Evolutionary conservation across 2,797 vertebrate genomes (phyloP).

Genomic region (Phataginus tricuspis): DNA sequence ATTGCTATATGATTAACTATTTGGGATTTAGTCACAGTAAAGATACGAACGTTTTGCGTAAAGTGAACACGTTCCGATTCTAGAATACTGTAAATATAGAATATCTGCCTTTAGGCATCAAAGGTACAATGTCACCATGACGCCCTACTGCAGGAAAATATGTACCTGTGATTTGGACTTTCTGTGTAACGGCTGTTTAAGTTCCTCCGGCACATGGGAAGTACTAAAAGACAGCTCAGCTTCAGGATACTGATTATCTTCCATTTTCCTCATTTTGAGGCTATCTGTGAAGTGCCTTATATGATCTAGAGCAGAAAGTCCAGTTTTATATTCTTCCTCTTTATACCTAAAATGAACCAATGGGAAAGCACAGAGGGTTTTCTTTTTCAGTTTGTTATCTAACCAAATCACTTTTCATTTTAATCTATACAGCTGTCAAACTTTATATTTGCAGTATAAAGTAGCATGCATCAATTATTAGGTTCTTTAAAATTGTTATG

Average conservation of each 20-base stretch:
- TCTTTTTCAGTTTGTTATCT: slow-evolving; percentile 58
- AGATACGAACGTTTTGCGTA: not conserved
- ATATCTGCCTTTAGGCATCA: not conserved
- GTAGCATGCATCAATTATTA: not conserved
- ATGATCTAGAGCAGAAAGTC: slow-evolving; percentile 96
- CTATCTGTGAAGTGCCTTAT: slow-evolving; percentile 97
- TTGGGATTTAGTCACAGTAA: not conserved
- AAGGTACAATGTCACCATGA: slow-evolving; percentile 37
- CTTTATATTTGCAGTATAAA: slow-evolving; percentile 39
- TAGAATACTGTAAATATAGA: not conserved
- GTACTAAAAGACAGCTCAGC: slow-evolving; percentile 91
- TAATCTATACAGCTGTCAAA: slow-evolving; percentile 52
- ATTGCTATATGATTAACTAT: not conserved
- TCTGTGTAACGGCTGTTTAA: slow-evolving; percentile 97
- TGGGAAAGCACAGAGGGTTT: slow-evolving; percentile 74
- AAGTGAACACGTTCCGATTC: slow-evolving; percentile 6
- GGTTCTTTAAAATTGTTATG: slow-evolving; percentile 7
- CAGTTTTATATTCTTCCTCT: slow-evolving; percentile 93
- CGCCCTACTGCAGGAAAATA: slow-evolving; percentile 68
- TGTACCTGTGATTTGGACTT: slow-evolving; percentile 99
- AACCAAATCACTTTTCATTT: slow-evolving; percentile 67
- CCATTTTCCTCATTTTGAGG: slow-evolving; percentile 94
- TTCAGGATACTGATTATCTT: slow-evolving; percentile 95
- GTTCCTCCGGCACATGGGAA: slow-evolving; percentile 92
- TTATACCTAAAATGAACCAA: slow-evolving; percentile 90